Conservation (phyloP, 2,888 invertebrate genomes). For the Drosophila mercatorum region DNA sequence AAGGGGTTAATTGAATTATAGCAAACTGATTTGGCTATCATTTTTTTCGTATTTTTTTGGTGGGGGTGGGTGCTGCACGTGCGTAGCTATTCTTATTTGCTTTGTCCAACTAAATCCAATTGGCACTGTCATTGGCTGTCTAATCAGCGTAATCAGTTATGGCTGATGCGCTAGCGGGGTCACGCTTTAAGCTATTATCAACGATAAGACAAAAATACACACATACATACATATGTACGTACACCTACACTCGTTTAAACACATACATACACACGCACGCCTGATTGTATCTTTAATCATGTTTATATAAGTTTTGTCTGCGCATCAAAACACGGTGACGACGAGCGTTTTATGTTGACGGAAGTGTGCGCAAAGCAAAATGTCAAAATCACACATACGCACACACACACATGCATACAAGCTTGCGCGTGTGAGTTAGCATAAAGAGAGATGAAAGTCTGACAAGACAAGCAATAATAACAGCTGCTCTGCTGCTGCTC, state of each 20-base stretch:
- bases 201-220: conserved; percentile 22
- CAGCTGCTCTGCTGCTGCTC: not conserved
- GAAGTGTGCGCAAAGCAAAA: conserved; percentile 45
- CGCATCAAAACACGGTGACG: conserved; percentile 37
- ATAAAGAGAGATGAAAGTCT: conserved; percentile 22
- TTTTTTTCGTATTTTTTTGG: not conserved
- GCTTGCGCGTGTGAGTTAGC: conserved; percentile 15
- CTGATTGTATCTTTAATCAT: conserved; percentile 16
- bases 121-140: conserved; percentile 17
- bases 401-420: conserved; percentile 15
- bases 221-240: too few relatives aligned
- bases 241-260: not conserved
- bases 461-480: not conserved
- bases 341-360: conserved; percentile 46
- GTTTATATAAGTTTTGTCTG: conserved; percentile 51
- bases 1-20: conserved; percentile 79
- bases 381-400: conserved; percentile 3
- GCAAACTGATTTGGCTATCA: conserved; percentile 62
- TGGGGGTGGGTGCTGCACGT: conserved; percentile 41
- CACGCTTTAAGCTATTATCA: conserved; percentile 42
- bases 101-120: conserved; percentile 6
- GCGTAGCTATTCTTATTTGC: conserved; percentile 11
- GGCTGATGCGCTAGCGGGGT: conserved; percentile 45
- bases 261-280: not conserved
- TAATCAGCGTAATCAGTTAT: conserved; percentile 46